Evolutionary conservation across 2,888 invertebrate species (phyloP).

Genomic region (Himalopsyche japonica): DNA sequence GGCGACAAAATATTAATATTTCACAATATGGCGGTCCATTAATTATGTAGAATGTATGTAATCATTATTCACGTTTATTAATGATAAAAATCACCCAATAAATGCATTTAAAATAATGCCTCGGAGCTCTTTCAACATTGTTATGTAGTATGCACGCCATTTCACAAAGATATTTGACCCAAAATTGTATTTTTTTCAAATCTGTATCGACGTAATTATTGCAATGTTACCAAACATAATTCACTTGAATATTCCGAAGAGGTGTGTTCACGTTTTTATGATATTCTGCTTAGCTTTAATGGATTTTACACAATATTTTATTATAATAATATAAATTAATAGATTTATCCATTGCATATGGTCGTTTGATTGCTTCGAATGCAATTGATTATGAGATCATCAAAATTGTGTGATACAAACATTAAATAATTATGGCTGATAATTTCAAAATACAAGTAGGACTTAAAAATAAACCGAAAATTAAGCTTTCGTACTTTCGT

Average conservation of each 20-base stretch:
- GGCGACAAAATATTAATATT: no score
- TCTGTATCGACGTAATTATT: not conserved
- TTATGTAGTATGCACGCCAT: not conserved
- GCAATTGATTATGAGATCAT: no score
- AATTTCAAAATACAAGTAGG: no score
- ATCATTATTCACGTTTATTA: not conserved
- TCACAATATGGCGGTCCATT: no score
- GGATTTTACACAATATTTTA: not conserved
- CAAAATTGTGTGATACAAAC: no score
- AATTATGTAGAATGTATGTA: no score
- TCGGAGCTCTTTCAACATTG: not conserved
- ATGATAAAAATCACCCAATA: not conserved
- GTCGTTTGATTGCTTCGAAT: no score
- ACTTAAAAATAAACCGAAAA: no score
- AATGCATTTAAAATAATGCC: not conserved
- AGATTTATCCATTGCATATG: no score
- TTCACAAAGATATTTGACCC: not conserved
- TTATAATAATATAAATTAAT: not conserved
- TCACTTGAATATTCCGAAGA: not conserved
- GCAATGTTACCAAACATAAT: not conserved
- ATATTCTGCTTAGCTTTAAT: not conserved
- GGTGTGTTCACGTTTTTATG: not conserved
- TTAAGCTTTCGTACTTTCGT: no score
- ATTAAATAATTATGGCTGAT: no score
- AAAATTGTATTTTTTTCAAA: not conserved